Percentiles rank a stretch among this genome's conserved stretches.
phyloP scores from a whole-genome alignment of 1,140 invertebrate species.

The Phortica variegata region DNA sequence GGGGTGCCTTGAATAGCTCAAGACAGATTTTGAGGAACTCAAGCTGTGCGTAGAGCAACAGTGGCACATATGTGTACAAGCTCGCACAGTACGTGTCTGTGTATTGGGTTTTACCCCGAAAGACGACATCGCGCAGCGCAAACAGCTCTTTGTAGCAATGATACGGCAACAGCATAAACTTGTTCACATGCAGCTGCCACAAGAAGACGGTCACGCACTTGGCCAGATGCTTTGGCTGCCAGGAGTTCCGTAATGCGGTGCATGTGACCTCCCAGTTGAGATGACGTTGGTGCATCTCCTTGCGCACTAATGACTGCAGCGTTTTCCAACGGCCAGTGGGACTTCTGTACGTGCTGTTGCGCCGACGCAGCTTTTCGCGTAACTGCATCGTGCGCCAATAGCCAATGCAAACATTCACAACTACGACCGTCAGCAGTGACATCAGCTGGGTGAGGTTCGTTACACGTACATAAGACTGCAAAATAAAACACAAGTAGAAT shows the following conservation, averaged over 20 bases:
- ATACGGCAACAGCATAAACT: slow-evolving; percentile 53
- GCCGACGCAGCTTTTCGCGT: slow-evolving; percentile 26
- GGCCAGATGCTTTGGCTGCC: slow-evolving; percentile 55
- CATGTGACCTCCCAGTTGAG: slow-evolving; percentile 38
- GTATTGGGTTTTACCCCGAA: slow-evolving; percentile 51
- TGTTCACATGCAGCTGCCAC: slow-evolving; percentile 44
- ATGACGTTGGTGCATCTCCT: slow-evolving; percentile 52
- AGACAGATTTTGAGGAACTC: slow-evolving; percentile 62
- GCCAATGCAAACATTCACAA: slow-evolving; percentile 40
- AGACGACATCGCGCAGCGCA: slow-evolving; percentile 47
- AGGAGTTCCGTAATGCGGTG: slow-evolving; percentile 49
- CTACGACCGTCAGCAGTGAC: slow-evolving; percentile 38
- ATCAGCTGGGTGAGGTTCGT: slow-evolving; percentile 37
- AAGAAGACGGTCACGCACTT: slow-evolving; percentile 38
- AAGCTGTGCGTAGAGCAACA: slow-evolving; percentile 60
- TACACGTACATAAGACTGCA: slow-evolving; percentile 18
- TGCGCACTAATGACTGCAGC: slow-evolving; percentile 49
- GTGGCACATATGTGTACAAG: slow-evolving; percentile 62
- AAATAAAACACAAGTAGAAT: neutral
- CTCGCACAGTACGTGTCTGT: slow-evolving; percentile 56
- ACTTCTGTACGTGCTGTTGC: slow-evolving; percentile 20
- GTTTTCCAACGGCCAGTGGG: slow-evolving; percentile 25
- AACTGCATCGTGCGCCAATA: slow-evolving; percentile 28
- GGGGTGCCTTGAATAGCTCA: slow-evolving; percentile 62
- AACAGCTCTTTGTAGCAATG: slow-evolving; percentile 56